Conservation (phyloP, 2,888 invertebrate species). For the Ochropacha duplaris region DNA sequence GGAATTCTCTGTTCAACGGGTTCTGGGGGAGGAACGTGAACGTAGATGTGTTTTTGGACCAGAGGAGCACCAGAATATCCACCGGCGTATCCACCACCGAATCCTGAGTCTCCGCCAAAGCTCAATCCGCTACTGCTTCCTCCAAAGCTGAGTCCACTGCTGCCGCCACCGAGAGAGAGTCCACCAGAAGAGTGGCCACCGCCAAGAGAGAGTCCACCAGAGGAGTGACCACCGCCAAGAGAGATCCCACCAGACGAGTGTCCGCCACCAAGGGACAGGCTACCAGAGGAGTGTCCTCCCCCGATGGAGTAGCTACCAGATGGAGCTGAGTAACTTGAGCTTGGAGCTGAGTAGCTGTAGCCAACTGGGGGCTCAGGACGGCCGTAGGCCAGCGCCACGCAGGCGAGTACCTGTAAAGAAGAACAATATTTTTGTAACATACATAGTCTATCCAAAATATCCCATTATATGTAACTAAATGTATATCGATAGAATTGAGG, state of each 20-base stretch:
- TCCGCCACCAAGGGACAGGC: constrained; percentile 35
- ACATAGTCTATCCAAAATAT: constrained; percentile 4
- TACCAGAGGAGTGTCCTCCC: constrained; percentile 45
- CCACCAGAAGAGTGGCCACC: constrained; percentile 31
- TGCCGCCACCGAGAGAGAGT: constrained; percentile 31
- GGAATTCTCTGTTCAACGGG: constrained; percentile 87
- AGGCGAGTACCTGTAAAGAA: constrained; percentile 73
- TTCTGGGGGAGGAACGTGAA: constrained; percentile 94
- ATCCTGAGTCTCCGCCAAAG: constrained; percentile 62
- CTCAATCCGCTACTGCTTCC: constrained; percentile 38
- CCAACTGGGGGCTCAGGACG: constrained; percentile 80
- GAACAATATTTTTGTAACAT: constrained; percentile 8
- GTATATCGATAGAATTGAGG: constrained; percentile 6
- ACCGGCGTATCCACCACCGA: constrained; percentile 69
- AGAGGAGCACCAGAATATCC: constrained; percentile 83
- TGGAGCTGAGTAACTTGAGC: constrained; percentile 48
- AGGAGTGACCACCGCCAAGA: constrained; percentile 29
- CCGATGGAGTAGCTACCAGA: constrained; percentile 49
- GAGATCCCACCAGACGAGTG: constrained; percentile 43
- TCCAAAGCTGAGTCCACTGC: constrained; percentile 44
- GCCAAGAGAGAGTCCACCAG: constrained; percentile 32
- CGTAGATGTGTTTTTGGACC: constrained; percentile 94
- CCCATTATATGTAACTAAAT: constrained; percentile 6
- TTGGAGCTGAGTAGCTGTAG: constrained; percentile 74
- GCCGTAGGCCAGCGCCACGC: constrained; percentile 73